Base-by-base conservation (phyloP, 2,113 vertebrate genomes). In the Panthera leo region DNA sequence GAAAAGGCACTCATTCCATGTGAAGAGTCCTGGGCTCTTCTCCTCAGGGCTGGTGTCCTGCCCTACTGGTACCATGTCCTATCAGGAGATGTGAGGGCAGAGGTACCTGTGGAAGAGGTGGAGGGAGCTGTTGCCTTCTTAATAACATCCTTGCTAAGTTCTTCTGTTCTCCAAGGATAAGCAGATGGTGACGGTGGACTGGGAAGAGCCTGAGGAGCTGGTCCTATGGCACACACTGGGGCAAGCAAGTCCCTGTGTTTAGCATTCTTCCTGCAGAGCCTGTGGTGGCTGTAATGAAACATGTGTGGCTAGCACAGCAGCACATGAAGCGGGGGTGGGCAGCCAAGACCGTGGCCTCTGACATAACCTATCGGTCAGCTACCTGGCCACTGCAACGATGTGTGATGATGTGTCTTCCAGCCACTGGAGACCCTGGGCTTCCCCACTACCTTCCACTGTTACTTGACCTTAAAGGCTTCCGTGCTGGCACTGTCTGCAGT, bases 291-390 rank as follows among this genome's bases (percentile, higher is more conserved):
- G 0, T 51, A 23, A 42, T 31, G 23, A 89, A 34, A 68, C 31
- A 18, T 14, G 11, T 23, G 1, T 25, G n/a, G 19, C 34, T 14
- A 36, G 31, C 18, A 39, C n/a, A 27, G 29, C 14, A 42, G 42
- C 91, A 63, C 48, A 1, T 3, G 21, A 82, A 68, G 86, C 63
- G 7, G 68, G 48, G 42, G 10, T 14, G 31, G n/a, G 65, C 6
- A 5, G 78, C 61, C 61, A 14, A 7, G 42, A 27, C 36, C 27
- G 31, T 89, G 36, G 70, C 36, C 31, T 36, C n/a, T 5, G 58
- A n/a, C 9, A 1, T 39, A 34, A 25, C 34, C 53, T 19, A 0
- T 9, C 2, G 13, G 31, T 42, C 27, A 34, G 42, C 2, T 48
- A 3, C 42, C 58, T 0, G 19, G 29, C 29, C 19, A 15, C 36